Base-by-base conservation (phyloP, 1,140 invertebrate species). In the Drosophila persimilis region DNA sequence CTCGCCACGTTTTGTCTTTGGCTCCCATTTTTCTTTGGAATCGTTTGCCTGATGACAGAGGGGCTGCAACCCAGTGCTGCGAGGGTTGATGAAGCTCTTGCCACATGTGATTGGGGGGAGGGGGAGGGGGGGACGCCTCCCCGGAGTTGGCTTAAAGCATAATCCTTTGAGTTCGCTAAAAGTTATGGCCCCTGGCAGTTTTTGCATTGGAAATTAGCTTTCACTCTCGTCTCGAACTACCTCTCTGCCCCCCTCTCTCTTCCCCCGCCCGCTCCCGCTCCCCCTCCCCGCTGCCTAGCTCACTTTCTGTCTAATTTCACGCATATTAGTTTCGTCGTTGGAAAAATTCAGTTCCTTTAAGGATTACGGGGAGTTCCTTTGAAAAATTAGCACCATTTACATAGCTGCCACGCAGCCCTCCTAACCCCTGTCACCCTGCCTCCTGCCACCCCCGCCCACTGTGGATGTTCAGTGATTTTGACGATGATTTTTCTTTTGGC, bases 381-480 rank as follows among this genome's bases (percentile, higher is more conserved):
- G 74, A 80, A 76, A 80, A 77, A 77, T 81, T 73, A 73, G 56
- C 67, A 61, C 59, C 73, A 81, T 81, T 81, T 77, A 75, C 67
- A 69, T 81, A 73, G 59, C 47, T 50, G 29, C 63, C 20, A 39
- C 35, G 35, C 1, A 39, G 0, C 35, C 35, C 29, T 3, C 11
- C 35, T 3, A 39, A 13, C 8, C 43, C 22, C 48, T 29, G 24
- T 26, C 24, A 26, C 6, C 15, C 15, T 15, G 15, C 15, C 24
- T 26, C 4, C 24, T 51, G 29, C 29, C 29, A 31, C 0, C 29
- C 29, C 29, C 50, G 3, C 31, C 8, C 31, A 31, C 44, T 29
- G 48, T 45, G 35, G 45, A 69, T 69, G 66, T 69, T 69, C 70
- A 81, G 45, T 81, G 78, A 81, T 77, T 81, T 81, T 50, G 69